phyloP scores from a whole-genome alignment of 2,888 invertebrate genomes.

The Tiphia femorata region DNA sequence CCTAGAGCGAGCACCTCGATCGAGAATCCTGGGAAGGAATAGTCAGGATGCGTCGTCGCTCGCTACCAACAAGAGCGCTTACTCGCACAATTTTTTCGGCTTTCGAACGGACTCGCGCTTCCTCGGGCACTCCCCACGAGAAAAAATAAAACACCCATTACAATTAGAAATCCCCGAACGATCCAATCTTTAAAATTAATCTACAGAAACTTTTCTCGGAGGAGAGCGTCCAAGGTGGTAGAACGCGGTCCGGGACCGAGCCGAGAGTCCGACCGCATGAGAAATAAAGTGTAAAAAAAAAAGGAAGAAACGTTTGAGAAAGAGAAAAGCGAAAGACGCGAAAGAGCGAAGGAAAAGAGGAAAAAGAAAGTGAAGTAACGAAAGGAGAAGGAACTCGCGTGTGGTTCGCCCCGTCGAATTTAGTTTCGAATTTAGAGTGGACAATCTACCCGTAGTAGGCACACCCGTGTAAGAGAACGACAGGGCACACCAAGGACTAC shows the following conservation, averaged over 20 bases:
- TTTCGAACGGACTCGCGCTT: background rate
- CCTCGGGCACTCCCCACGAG: background rate
- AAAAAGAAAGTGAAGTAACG: too few relatives aligned
- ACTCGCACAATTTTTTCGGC: slow-evolving; percentile 1
- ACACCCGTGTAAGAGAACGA: slow-evolving; percentile 47
- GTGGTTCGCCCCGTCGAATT: slow-evolving; percentile 39
- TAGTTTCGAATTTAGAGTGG: slow-evolving; percentile 68
- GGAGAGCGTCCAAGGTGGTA: background rate
- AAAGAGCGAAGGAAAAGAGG: too few relatives aligned
- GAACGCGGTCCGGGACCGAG: background rate
- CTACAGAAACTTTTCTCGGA: background rate
- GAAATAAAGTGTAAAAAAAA: too few relatives aligned
- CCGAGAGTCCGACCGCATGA: background rate
- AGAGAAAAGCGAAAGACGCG: too few relatives aligned
- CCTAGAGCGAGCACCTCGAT: slow-evolving; percentile 11
- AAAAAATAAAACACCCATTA: background rate
- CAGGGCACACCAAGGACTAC: slow-evolving; percentile 14
- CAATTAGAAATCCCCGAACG: background rate
- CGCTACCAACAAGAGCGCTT: slow-evolving; percentile 7
- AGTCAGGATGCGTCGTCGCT: background rate
- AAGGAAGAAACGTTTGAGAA: too few relatives aligned
- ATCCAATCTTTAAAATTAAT: background rate
- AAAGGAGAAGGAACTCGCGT: slow-evolving; percentile 17
- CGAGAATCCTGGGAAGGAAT: slow-evolving; percentile 4
- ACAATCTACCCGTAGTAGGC: slow-evolving; percentile 58